Evolutionary conservation across 2,888 invertebrate species (phyloP).

Genomic region (Heliconius sara): DNA sequence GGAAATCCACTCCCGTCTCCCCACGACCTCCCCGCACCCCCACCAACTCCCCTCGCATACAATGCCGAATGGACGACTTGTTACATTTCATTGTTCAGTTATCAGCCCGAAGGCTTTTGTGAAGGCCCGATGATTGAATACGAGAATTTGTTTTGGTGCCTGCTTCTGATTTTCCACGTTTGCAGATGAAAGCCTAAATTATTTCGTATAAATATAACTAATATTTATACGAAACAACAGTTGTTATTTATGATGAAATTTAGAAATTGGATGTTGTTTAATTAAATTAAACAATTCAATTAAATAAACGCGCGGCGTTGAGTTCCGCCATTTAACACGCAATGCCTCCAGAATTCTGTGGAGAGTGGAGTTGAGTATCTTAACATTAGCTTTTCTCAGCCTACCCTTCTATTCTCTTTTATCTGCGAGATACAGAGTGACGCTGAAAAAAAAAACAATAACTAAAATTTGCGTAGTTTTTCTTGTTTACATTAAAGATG

Average conservation of each 20-base stretch:
- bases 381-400: too few relatives aligned
- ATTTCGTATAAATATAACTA: slow-evolving; percentile 14
- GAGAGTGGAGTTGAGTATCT: too few relatives aligned
- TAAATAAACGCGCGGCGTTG: too few relatives aligned
- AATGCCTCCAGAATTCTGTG: too few relatives aligned
- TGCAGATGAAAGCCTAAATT: slow-evolving; percentile 69
- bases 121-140: slow-evolving; percentile 82
- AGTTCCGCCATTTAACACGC: too few relatives aligned
- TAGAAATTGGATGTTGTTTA: background rate
- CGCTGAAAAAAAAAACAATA: too few relatives aligned
- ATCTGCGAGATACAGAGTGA: too few relatives aligned
- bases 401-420: too few relatives aligned
- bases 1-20: slow-evolving; percentile 69
- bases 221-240: slow-evolving; percentile 1
- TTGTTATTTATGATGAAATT: background rate
- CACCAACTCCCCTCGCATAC: slow-evolving; percentile 62
- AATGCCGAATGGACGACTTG: slow-evolving; percentile 83
- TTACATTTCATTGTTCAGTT: slow-evolving; percentile 85
- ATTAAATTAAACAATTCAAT: background rate
- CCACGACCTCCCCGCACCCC: slow-evolving; percentile 54
- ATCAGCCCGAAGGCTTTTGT: slow-evolving; percentile 82
- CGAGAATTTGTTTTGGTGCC: slow-evolving; percentile 82
- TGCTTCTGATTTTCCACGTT: slow-evolving; percentile 78
- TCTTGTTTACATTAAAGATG: too few relatives aligned
- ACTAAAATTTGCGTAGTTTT: too few relatives aligned